Evolutionary conservation across 2,797 vertebrate genomes (phyloP).

Genomic region (Nannoperca obscura): DNA sequence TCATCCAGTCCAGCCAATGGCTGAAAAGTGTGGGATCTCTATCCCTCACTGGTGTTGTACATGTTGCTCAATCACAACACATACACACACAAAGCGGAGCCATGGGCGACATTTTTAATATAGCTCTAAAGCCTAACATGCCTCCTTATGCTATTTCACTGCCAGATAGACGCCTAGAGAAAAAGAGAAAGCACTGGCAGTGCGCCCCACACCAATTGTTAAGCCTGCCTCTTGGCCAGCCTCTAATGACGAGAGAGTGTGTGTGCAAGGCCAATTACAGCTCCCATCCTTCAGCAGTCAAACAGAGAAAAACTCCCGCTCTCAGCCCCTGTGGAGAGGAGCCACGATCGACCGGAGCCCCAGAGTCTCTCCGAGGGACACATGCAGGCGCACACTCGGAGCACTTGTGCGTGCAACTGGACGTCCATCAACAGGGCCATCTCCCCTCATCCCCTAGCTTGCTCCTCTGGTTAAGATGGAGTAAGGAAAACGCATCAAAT

Average conservation of each 20-base stretch:
- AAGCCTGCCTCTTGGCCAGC: conserved; percentile 75
- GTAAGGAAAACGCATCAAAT: conserved; percentile 84
- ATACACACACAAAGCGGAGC: conserved; percentile 51
- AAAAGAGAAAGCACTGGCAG: conserved; percentile 58
- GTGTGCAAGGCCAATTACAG: conserved; percentile 79
- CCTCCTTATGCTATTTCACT: conserved; percentile 67
- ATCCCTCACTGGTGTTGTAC: conserved; percentile 4
- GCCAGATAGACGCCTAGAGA: conserved; percentile 59
- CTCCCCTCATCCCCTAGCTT: conserved; percentile 69
- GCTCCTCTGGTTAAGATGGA: conserved; percentile 87
- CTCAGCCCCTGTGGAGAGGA: conserved; percentile 62
- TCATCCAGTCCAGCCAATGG: conserved; percentile 3
- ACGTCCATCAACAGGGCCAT: conserved; percentile 66
- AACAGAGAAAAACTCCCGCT: conserved; percentile 76
- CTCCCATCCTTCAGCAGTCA: conserved; percentile 74
- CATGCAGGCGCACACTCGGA: conserved; percentile 47
- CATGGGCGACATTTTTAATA: conserved; percentile 71
- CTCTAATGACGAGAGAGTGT: conserved; percentile 75
- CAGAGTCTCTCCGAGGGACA: conserved; percentile 69
- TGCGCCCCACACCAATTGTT: conserved; percentile 67
- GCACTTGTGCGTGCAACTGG: conserved; percentile 51
- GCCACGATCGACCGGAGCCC: conserved; percentile 76
- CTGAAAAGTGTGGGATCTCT: conserved; percentile 3
- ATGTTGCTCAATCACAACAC: conserved; percentile 12
- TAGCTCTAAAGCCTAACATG: conserved; percentile 61